Evolutionary conservation across 2,797 vertebrate genomes (phyloP), one percentile per base, ranked within the genome.

Genomic region (Ctenosaura bakeri): DNA sequence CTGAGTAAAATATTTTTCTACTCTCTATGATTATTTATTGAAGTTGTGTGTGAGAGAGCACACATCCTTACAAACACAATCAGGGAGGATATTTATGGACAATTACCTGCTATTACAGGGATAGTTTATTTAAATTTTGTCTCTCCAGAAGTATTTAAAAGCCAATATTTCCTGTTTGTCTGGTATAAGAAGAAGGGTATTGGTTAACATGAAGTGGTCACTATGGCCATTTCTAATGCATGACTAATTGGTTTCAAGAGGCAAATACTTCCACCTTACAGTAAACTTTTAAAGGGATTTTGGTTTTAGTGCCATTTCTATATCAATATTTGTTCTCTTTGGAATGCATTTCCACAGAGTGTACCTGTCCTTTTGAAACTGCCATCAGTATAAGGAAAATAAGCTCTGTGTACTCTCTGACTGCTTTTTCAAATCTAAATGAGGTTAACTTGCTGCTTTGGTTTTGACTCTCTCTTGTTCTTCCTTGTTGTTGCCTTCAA

Each of bases 111-210:
- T 73, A 86, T 86, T 90, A 35, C 77, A 73, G 64, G 66, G 35
- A 50, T 80, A 38, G n/a, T 80, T 81, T 90, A 86, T 90, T 90
- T 90, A 81, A 80, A 86, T 59, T 32, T 79, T 79, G 35, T 59
- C 59, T 81, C 52, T 86, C 52, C 76, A 89, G 76, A 77, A 66
- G n/a, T 66, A n/a, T 86, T 81, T 90, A 50, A 13, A 86, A 86
- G 38, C 66, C 20, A 73, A 8, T 50, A 66, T 22, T 86, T 90
- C 64, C 89, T 86, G 52, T 86, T 90, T 80, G 77, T 66, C 79
- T 8, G 24, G 79, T 42, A 88, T 80, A 59, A 64, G 77, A 80
- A 35, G 64, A 69, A 69, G 52, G 62, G 18, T 42, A 59, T 83
- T 78, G 82, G 73, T 64, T 86, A 81, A 80, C 14, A 5, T 86